phyloP scores from a whole-genome alignment of 2,797 vertebrate species.

The Centropyge bicolor region DNA sequence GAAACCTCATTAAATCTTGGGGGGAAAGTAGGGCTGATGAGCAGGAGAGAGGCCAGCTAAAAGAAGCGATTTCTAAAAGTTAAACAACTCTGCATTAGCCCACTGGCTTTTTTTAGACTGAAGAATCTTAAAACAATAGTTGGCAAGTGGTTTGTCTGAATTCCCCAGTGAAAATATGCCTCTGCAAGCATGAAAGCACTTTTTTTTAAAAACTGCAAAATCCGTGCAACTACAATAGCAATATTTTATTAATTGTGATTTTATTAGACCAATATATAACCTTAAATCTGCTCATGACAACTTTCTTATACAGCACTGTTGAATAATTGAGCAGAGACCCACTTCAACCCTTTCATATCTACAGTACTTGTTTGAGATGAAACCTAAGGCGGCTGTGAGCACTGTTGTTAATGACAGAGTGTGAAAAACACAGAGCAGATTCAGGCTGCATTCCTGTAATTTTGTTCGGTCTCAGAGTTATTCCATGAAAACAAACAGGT shows the following conservation, averaged over 20 bases:
- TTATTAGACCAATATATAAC: conserved; percentile 25
- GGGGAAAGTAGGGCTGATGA: conserved; percentile 23
- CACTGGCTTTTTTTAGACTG: conserved; percentile 11
- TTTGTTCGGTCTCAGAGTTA: conserved; percentile 11
- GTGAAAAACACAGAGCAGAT: conserved; percentile 37
- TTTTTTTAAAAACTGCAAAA: neutral
- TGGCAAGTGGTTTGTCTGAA: conserved; percentile 6
- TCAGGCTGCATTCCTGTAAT: conserved; percentile 20
- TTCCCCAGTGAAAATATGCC: neutral
- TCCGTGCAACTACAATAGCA: neutral
- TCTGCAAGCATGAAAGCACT: neutral
- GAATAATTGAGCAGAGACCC: conserved; percentile 55
- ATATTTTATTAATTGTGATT: conserved; percentile 8
- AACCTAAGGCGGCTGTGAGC: conserved; percentile 6
- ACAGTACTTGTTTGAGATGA: conserved; percentile 36
- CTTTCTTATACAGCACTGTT: conserved; percentile 40
- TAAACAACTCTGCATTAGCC: neutral
- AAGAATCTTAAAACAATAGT: conserved; percentile 8
- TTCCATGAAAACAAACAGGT: conserved; percentile 34
- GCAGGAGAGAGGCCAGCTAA: conserved; percentile 7
- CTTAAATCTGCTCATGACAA: conserved; percentile 29
- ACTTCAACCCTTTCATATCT: conserved; percentile 29
- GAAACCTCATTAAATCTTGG: conserved; percentile 47
- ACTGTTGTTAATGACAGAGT: conserved; percentile 36
- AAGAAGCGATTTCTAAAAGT: conserved; percentile 15